phyloP scores from a whole-genome alignment of 2,888 invertebrate species.

The Volucella inflata region DNA sequence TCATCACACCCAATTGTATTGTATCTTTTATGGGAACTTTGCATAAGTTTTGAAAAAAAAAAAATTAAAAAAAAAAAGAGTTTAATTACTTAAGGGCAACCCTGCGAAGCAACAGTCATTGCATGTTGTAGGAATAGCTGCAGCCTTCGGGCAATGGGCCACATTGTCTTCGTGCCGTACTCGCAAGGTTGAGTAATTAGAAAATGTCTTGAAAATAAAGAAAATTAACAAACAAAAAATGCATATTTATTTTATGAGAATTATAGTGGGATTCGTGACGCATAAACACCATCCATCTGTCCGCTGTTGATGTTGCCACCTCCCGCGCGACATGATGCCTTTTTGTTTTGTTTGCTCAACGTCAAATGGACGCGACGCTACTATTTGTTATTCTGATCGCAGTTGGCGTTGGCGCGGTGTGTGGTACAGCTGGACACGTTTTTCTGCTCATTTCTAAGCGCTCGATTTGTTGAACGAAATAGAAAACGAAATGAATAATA shows the following conservation, averaged over 20 bases:
- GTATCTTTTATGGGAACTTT: slow-evolving; percentile 47
- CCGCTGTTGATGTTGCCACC: not conserved
- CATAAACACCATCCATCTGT: slow-evolving; percentile 29
- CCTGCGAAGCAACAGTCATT: slow-evolving; percentile 19
- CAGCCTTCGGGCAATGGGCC: slow-evolving; percentile 49
- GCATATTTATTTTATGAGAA: slow-evolving; percentile 30
- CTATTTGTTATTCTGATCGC: slow-evolving; percentile 47
- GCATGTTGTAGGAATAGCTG: not conserved
- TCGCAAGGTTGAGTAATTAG: slow-evolving; percentile 25
- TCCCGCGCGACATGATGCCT: slow-evolving; percentile 13
- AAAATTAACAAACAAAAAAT: not conserved
- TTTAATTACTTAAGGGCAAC: slow-evolving; percentile 55
- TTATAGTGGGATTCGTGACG: slow-evolving; percentile 48
- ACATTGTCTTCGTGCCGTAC: not conserved
- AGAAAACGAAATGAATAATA: slow-evolving; percentile 54
- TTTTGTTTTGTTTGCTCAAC: slow-evolving; percentile 36
- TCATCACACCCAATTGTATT: slow-evolving; percentile 52
- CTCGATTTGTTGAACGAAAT: slow-evolving; percentile 18
- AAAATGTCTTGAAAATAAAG: slow-evolving; percentile 20
- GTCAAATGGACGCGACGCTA: slow-evolving; percentile 30
- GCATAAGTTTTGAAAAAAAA: slow-evolving; percentile 11
- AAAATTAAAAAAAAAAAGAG: slow-evolving; percentile 11
- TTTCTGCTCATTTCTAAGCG: not conserved
- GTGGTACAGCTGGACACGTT: slow-evolving; percentile 36
- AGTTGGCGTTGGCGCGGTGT: not conserved